phyloP scores from a whole-genome alignment of 2,113 vertebrate genomes.

The Melierax canorus region DNA sequence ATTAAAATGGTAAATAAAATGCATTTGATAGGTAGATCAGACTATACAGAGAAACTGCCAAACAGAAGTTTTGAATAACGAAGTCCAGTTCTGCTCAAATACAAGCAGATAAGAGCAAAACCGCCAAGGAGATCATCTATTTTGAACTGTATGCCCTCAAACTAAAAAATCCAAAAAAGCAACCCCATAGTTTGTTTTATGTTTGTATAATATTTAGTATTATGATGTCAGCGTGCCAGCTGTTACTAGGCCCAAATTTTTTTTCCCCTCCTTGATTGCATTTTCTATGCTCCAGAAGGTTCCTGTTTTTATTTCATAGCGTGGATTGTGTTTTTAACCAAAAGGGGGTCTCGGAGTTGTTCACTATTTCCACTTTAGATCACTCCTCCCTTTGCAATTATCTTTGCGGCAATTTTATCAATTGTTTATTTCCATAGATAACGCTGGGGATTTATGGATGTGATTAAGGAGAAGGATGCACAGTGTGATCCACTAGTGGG shows the following conservation, averaged over 20 bases:
- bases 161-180: rapidly evolving
- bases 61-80: neutral
- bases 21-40: neutral
- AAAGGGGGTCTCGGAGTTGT: neutral
- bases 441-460: neutral
- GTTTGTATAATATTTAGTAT: neutral
- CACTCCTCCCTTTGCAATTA: neutral
- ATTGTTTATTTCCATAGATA: neutral
- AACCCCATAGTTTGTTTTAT: neutral
- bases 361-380: neutral
- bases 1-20: neutral
- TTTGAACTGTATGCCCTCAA: neutral
- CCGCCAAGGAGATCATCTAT: neutral
- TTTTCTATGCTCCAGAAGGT: neutral
- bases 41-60: neutral
- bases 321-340: neutral
- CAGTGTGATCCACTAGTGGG: neutral
- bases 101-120: neutral
- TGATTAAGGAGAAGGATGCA: neutral
- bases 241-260: neutral
- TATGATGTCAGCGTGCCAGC: neutral
- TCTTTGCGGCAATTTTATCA: neutral
- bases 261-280: neutral
- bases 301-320: neutral
- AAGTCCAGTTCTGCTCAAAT: neutral